Percentiles rank a stretch among this genome's conserved stretches.
phyloP scores from a whole-genome alignment of 2,797 vertebrate species.

The Enteromius mattozi region DNA sequence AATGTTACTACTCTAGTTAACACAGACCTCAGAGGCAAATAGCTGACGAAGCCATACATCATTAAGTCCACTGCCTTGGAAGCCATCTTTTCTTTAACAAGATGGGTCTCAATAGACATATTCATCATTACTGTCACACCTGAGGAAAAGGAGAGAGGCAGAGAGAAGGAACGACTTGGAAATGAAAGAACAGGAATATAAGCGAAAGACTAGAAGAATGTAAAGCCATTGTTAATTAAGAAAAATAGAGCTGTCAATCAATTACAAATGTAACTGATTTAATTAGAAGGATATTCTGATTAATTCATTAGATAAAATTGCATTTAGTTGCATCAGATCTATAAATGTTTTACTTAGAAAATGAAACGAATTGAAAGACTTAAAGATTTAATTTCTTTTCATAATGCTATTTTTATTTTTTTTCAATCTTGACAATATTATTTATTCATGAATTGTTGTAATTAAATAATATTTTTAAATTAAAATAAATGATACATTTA shows the following conservation, averaged over 20 bases:
- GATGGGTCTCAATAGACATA: conserved; percentile 74
- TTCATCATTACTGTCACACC: conserved; percentile 75
- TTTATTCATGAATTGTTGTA: conserved; percentile 1
- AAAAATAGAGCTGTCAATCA: background rate
- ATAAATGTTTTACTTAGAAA: background rate
- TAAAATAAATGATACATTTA: background rate
- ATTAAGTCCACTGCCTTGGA: conserved; percentile 69
- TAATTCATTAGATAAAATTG: background rate
- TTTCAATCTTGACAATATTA: background rate
- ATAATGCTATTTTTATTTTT: background rate
- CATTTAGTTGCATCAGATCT: background rate
- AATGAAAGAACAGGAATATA: background rate
- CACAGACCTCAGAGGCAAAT: conserved; percentile 72
- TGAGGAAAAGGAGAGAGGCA: conserved; percentile 57
- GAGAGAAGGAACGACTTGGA: conserved; percentile 5
- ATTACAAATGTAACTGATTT: background rate
- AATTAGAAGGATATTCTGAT: conserved; percentile 1
- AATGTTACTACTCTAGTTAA: conserved; percentile 75
- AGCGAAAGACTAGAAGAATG: background rate
- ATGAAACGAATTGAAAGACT: background rate
- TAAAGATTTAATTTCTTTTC: background rate
- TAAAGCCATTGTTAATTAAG: background rate
- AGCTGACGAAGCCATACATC: conserved; percentile 70
- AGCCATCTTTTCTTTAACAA: conserved; percentile 72
- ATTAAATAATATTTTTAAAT: background rate